Base-by-base conservation (phyloP, 2,113 vertebrate genomes). In the Alethe diademata region DNA sequence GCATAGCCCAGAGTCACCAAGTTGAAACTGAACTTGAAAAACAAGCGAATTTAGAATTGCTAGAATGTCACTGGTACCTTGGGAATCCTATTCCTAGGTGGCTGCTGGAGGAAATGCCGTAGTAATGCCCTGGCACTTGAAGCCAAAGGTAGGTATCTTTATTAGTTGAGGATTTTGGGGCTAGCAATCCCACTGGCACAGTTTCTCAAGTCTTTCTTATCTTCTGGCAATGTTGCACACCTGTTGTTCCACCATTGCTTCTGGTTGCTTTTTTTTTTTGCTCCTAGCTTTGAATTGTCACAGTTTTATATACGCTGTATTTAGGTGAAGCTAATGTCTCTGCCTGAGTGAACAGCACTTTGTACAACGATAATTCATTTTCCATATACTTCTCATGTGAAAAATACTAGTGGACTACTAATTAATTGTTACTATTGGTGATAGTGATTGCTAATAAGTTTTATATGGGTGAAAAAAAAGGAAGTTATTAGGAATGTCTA, bases 91-190 rank as follows among this genome's bases (percentile, higher is more conserved):
- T 84, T 81, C 28, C 38, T 14, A 26, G 43, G 22, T 36, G 53
- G 15, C 15, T 78, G 38, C 50, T 43, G 6, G 54, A 26, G 56
- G 38, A 70, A 47, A 54, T 25, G 67, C 38, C 57, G 14, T 33
- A 51, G 19, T 14, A 40, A 66, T 2, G 1, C 1, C 0, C 14
- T 47, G 31, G 31, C 12, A 19, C 15, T 42, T 4, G 5, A 56
- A 61, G 28, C 29, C 36, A 51, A 31, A 87, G 29, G 14, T 29
- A 40, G 3, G 8, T 42, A 43, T 60, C 78, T 65, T 78, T 43
- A 6, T 4, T 19, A 50, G 53, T 4, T 5, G 26, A 81, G 36
- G 57, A 26, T 51, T 80, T 74, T 18, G 13, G 86, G 31, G 38
- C 28, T n/a, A 17, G 20, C 7, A 14, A 19, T 45, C 9, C 54